Conservation (phyloP, 2,113 vertebrate species). For the Microtus pennsylvanicus region DNA sequence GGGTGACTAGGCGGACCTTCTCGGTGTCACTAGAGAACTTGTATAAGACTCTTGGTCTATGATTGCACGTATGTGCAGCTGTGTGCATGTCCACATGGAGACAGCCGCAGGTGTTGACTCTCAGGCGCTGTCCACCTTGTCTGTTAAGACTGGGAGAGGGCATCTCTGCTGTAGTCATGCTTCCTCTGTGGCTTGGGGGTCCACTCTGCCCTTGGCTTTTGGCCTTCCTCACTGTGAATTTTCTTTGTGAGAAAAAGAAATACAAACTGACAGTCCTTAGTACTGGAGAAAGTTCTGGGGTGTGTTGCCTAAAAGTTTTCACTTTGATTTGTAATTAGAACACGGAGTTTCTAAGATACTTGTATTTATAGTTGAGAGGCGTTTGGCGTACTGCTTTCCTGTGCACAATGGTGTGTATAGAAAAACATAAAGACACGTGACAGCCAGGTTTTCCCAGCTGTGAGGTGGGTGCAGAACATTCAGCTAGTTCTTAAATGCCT, state of each 20-base stretch:
- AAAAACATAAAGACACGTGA: neutral
- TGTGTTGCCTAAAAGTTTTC: neutral
- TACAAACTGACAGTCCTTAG: neutral
- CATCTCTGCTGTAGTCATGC: too few species aligned
- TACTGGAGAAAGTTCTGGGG: neutral
- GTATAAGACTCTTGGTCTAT: neutral
- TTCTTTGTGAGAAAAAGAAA: neutral
- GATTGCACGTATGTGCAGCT: neutral
- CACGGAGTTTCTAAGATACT: neutral
- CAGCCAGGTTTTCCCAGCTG: neutral
- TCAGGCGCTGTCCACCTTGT: neutral
- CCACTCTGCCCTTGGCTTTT: too few species aligned
- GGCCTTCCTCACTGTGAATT: neutral
- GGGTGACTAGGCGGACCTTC: too few species aligned
- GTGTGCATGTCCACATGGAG: neutral
- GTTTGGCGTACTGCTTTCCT: too few species aligned
- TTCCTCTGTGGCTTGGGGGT: too few species aligned
- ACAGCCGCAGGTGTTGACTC: neutral
- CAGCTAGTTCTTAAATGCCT: neutral
- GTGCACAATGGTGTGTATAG: neutral
- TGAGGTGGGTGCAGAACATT: neutral
- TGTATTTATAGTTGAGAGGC: neutral
- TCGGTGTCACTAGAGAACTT: neutral
- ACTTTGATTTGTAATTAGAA: neutral
- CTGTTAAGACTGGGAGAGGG: neutral